Conservation (phyloP, 2,888 invertebrate species). For the Dynastes grantii region DNA sequence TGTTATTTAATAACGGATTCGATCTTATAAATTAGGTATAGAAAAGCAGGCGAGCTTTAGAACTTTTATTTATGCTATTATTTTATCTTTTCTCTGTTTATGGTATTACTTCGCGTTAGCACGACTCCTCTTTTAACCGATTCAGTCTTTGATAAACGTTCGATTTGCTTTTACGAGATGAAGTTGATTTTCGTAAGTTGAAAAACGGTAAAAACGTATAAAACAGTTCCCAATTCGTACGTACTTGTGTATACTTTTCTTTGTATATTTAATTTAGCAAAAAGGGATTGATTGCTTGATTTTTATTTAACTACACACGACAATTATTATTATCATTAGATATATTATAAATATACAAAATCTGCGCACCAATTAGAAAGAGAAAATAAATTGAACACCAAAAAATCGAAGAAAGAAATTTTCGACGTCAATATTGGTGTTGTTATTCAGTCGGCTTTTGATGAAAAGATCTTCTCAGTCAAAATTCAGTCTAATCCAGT, state of each 20-base stretch:
- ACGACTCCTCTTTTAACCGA: constrained; percentile 18
- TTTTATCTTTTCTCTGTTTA: neutral
- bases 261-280: constrained; percentile 40
- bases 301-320: constrained; percentile 28
- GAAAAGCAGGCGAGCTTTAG: constrained; percentile 2
- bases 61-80: neutral
- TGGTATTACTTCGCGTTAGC: constrained; percentile 4
- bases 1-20: constrained; percentile 34
- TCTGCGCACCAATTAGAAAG: constrained; percentile 38
- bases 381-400: constrained; percentile 53
- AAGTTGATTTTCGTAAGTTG: constrained; percentile 21
- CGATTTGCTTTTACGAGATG: constrained; percentile 22
- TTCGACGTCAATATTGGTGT: constrained; percentile 57
- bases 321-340: constrained; percentile 20
- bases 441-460: constrained; percentile 63
- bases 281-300: constrained; percentile 32
- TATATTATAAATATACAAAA: constrained; percentile 33
- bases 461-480: constrained; percentile 51
- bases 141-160: constrained; percentile 41
- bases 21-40: constrained; percentile 18
- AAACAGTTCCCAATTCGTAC: constrained; percentile 18
- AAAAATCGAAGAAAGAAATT: constrained; percentile 54
- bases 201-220: constrained; percentile 39
- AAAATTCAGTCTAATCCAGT: constrained; percentile 68
- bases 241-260: constrained; percentile 16